Percentiles rank a stretch among this genome's conserved stretches.
phyloP scores from a whole-genome alignment of 2,888 invertebrate species.

The Spisula solida region DNA sequence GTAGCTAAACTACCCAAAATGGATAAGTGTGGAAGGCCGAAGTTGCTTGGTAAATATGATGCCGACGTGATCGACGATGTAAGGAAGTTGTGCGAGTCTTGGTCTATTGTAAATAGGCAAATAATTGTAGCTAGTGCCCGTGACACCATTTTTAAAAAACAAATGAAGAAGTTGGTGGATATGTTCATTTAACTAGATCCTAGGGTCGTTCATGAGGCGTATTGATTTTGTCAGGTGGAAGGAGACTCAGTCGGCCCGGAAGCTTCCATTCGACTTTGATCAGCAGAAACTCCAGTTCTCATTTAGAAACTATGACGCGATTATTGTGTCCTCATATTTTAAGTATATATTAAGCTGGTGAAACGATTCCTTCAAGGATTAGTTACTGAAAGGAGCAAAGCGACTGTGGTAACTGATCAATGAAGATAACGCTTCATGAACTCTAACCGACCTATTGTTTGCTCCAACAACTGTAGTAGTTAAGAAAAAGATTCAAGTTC shows the following conservation, averaged over 20 bases:
- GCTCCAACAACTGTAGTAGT: too few relatives aligned
- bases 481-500: too few relatives aligned
- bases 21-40: not conserved
- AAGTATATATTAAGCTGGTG: too few relatives aligned
- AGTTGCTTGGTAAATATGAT: slow-evolving; percentile 29
- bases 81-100: not conserved
- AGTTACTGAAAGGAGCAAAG: too few relatives aligned
- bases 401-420: too few relatives aligned
- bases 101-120: not conserved
- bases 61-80: slow-evolving; percentile 20
- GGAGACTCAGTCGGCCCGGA: slow-evolving; percentile 46
- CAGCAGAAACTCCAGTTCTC: not conserved
- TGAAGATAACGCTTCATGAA: too few relatives aligned
- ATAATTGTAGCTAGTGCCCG: slow-evolving; percentile 11
- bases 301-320: too few relatives aligned
- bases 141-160: not conserved
- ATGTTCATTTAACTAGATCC: not conserved
- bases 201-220: not conserved
- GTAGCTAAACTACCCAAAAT: not conserved
- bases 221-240: slow-evolving; percentile 26
- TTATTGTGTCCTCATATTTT: too few relatives aligned
- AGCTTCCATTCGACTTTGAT: slow-evolving; percentile 41
- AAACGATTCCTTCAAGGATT: too few relatives aligned
- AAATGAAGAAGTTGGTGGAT: not conserved
- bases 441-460: too few relatives aligned